Evolutionary conservation across 2,888 invertebrate species (phyloP).

Genomic region (Cristatella mucedo): DNA sequence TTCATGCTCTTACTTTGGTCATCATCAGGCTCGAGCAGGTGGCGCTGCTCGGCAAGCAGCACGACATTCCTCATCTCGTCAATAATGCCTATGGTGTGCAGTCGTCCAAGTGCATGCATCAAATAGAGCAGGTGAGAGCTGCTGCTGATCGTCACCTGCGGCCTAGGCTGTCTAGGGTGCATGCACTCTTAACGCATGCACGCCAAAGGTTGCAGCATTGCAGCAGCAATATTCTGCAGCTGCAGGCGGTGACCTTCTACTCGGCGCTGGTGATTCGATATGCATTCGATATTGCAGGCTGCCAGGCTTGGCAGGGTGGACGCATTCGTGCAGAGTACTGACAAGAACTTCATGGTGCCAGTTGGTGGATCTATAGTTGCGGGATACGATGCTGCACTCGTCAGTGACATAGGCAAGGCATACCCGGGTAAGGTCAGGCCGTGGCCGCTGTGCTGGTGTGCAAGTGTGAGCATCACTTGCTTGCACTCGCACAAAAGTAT

Average conservation of each 20-base stretch:
- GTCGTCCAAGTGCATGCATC: slow-evolving; percentile 49
- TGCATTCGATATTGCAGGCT: slow-evolving; percentile 22
- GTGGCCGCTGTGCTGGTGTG: too few species aligned
- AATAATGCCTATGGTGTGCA: slow-evolving; percentile 74
- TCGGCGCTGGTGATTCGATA: too few species aligned
- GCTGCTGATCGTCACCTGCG: too few species aligned
- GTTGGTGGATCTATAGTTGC: slow-evolving; percentile 62
- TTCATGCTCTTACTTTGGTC: background rate
- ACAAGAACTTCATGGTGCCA: slow-evolving; percentile 68
- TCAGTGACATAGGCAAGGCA: slow-evolving; percentile 51
- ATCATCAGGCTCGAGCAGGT: slow-evolving; percentile 40
- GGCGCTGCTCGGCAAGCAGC: slow-evolving; percentile 47
- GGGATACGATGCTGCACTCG: slow-evolving; percentile 48
- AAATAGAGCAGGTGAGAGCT: slow-evolving; percentile 51
- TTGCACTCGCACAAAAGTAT: too few species aligned
- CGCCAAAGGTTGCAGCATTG: too few species aligned
- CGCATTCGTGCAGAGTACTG: slow-evolving; percentile 63
- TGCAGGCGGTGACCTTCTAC: too few species aligned
- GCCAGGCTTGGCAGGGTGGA: slow-evolving; percentile 51
- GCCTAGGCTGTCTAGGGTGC: too few species aligned
- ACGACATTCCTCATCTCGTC: slow-evolving; percentile 55
- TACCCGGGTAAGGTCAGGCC: slow-evolving; percentile 54
- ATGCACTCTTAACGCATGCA: too few species aligned
- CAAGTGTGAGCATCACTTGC: too few species aligned
- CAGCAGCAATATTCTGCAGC: too few species aligned